Evolutionary conservation across 2,113 vertebrate species (phyloP), one percentile per base, ranked within the genome.

Genomic region (Rhea americana): DNA sequence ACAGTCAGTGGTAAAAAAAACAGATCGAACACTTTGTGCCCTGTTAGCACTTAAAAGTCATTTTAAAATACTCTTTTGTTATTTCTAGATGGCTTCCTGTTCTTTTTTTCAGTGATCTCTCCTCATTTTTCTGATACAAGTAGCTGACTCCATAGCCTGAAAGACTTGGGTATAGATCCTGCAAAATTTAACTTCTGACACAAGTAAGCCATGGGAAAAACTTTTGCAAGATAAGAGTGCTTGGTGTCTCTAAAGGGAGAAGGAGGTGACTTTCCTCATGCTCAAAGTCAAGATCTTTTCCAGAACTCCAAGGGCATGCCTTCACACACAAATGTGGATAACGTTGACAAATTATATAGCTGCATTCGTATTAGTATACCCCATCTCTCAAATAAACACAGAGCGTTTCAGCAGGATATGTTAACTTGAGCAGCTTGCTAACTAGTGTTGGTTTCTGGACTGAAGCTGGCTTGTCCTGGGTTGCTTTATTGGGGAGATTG

Each of bases 21-120:
- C 68, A 88, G 84, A 82, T 74, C n/a, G 87, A 80, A 95, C 89
- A 22, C 92, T 95, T 80, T 95, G 95, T 96, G 87, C 92, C 84
- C 73, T 4, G 59, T 93, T 89, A 62, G 43, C 39, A 35, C 89
- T 91, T 28, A 15, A 58, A 58, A 28, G 30, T 30, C 32, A 3
- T 76, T n/a, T 74, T 66, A 66, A 72, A 4, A 1, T 19, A 39
- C 82, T 94, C 20, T 39, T 7, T 75, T 79, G 58, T 79, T 93
- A 45, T 93, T 94, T 93, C 86, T 58, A 94, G 91, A 62, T 2
- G 0, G 32, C 32, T 94, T 90, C 92, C 71, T 82, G 62, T 72
- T 93, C 85, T 87, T 59, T 56, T 53, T 53, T 89, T 79, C 3
- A 1, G 48, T 90, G 83, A 90, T 91, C 81, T 96, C 78, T 56